Evolutionary conservation across 35 echinoderm and acorn worm genomes (phyloP), one percentile per base, ranked within the genome.

Genomic region (Ophioderma brevispina): DNA sequence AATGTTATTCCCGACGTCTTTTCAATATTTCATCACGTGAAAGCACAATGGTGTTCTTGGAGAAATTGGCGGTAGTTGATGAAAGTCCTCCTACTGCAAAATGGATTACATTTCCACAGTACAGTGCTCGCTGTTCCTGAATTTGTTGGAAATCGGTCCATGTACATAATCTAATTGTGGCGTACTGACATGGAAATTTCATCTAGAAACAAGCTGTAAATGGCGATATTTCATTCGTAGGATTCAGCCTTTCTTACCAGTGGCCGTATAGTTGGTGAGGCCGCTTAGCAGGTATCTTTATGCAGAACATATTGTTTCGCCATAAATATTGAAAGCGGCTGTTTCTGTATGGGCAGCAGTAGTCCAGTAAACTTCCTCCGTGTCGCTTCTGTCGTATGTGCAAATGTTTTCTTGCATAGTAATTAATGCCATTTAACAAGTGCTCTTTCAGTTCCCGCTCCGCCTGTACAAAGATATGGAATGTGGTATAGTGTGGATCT

Each of bases 191-290:
- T 96, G 37, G 90, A 96, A 15, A 89, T 85, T 80, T 96, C 91
- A 92, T 96, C 92, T 76, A 96, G 92, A 92, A 25, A 96, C 38
- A 36, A 96, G 70, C 56, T 96, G 91, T 18, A 96, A 76, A 32
- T 92, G 78, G 1, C 18, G 34, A 31, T 84, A 76, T 82, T 85
- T 88, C n/a, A 52, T 76, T 8, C 90, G 39, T n/a, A 96, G 56
- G 81, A 38, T 84, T 96, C 0, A 96, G 38, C 41, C 78, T 86
- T 0, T 95, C 89, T 52, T 95, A 40, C 80, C 43, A 70, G 91
- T 78, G 14, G 89, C 89, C 84, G 64, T 86, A 42, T 95, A 95
- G 75, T 75, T 76, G 28, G n/a, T 50, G 25, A 80, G 75, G 31
- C 36, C 41, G 35, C 40, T 87, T 56, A 34, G 76, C 80, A 35